Percentiles rank a stretch among this genome's conserved stretches.
Evolutionary conservation across 2,113 vertebrate species (phyloP).

Genomic region (Calidris pygmaea): DNA sequence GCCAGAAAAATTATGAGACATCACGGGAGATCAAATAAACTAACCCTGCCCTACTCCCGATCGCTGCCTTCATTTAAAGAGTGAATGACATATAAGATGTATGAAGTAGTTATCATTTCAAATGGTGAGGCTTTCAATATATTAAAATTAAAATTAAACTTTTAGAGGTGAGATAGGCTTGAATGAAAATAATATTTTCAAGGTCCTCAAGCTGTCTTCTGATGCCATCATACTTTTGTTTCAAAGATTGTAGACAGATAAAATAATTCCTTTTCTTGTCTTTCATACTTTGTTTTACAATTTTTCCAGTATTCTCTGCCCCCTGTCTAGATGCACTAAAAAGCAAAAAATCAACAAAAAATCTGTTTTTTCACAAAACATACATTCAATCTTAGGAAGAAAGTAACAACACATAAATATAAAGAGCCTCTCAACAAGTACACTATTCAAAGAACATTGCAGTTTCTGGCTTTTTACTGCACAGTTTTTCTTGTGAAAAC

Average conservation of each 20-base stretch:
- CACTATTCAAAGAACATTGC: not conserved
- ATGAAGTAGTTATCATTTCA: slow-evolving; percentile 33
- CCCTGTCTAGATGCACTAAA: not conserved
- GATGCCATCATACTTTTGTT: not conserved
- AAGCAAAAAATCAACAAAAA: not conserved
- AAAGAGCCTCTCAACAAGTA: not conserved
- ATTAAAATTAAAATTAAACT: slow-evolving; percentile 52
- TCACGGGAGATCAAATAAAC: slow-evolving; percentile 19
- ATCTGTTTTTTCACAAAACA: not conserved
- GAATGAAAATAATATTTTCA: slow-evolving; percentile 8
- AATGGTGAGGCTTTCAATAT: slow-evolving; percentile 26
- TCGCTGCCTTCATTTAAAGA: slow-evolving; percentile 3
- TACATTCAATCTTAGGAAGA: not conserved
- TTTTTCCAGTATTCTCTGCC: not conserved
- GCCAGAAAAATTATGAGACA: slow-evolving; percentile 6
- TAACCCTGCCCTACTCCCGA: not conserved
- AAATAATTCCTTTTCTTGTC: slow-evolving; percentile 12
- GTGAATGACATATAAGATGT: slow-evolving; percentile 1
- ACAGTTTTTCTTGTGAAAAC: not conserved
- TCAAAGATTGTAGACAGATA: not conserved
- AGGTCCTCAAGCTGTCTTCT: not conserved
- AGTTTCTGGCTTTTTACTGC: not conserved
- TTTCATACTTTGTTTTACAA: not conserved
- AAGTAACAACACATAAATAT: not conserved
- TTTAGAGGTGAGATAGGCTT: slow-evolving; percentile 10